These are phyloP conservation scores for Geopemphigus sp. DNA, from an alignment of 1,140 invertebrate species.

Conservation along the genomic window DNA sequence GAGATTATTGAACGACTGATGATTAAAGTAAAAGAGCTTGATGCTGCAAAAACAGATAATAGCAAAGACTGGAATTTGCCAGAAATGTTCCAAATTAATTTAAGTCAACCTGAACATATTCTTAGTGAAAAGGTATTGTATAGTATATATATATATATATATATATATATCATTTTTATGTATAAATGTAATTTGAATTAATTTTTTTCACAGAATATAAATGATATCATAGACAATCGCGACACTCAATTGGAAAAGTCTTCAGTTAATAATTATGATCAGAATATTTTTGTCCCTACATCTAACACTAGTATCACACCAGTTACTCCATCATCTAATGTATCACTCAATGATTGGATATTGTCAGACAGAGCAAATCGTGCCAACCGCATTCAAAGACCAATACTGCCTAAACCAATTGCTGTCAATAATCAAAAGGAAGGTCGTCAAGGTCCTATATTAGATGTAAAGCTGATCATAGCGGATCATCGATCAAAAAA, in stretches of 20 bases:
- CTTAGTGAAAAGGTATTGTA: slow-evolving; percentile 37
- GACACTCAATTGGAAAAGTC: slow-evolving; percentile 31
- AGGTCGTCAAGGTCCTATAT: slow-evolving; percentile 71
- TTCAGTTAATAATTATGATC: not conserved
- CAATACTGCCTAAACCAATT: slow-evolving; percentile 52
- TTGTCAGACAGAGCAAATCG: slow-evolving; percentile 15
- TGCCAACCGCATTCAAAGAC: slow-evolving; percentile 40
- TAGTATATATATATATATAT: not conserved
- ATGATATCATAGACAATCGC: slow-evolving; percentile 26
- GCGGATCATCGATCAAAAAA: slow-evolving; percentile 64
- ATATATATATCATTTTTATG: not conserved
- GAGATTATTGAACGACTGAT: slow-evolving; percentile 43
- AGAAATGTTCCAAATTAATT: slow-evolving; percentile 47
- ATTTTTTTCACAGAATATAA: slow-evolving; percentile 12
- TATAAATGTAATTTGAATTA: not conserved
- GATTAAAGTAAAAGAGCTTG: slow-evolving; percentile 36
- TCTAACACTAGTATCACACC: not conserved
- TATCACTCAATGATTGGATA: slow-evolving; percentile 18
- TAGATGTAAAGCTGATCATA: slow-evolving; percentile 79
- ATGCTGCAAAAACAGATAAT: slow-evolving; percentile 35
- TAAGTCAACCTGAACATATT: slow-evolving; percentile 40
- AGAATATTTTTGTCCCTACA: not conserved
- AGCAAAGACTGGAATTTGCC: slow-evolving; percentile 48
- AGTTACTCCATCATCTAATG: not conserved
- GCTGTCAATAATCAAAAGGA: slow-evolving; percentile 53